Evolutionary conservation across 2,797 vertebrate genomes (phyloP).

Genomic region (Tarsius wallacei): DNA sequence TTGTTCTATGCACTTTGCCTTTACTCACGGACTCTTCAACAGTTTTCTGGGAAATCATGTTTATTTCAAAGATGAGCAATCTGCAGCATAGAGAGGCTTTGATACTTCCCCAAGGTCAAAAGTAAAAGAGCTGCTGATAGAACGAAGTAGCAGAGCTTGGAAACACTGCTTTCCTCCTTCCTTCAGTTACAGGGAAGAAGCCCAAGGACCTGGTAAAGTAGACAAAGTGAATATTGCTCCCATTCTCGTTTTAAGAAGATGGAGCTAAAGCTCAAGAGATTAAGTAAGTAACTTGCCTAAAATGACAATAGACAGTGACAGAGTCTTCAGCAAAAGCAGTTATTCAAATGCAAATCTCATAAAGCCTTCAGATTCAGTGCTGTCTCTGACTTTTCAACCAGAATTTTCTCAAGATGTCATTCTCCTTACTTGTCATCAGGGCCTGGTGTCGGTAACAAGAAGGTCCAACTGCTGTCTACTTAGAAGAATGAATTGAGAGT

Average conservation of each 20-base stretch:
- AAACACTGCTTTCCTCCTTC: rapidly evolving
- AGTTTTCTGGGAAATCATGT: neutral
- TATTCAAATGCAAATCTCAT: neutral
- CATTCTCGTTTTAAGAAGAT: neutral
- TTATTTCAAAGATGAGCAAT: neutral
- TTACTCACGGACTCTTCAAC: neutral
- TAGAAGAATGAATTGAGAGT: neutral
- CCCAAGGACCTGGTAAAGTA: neutral
- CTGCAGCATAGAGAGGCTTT: neutral
- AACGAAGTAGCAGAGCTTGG: neutral
- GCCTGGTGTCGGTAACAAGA: neutral
- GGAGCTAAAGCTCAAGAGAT: neutral
- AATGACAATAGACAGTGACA: neutral
- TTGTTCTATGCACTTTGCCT: neutral
- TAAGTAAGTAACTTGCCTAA: neutral
- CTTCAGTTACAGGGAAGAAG: neutral
- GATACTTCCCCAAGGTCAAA: neutral
- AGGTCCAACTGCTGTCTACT: neutral
- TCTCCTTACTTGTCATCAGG: neutral
- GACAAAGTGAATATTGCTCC: neutral
- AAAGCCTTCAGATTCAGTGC: neutral
- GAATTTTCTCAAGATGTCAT: neutral
- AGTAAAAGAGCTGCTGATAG: neutral
- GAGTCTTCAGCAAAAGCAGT: neutral
- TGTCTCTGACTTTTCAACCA: neutral